A percentile compares a stretch with the other conserved stretches of the same genome.
These are phyloP conservation scores for Picus viridis DNA, from an alignment of 2,797 vertebrate species.

Conservation along the genomic window DNA sequence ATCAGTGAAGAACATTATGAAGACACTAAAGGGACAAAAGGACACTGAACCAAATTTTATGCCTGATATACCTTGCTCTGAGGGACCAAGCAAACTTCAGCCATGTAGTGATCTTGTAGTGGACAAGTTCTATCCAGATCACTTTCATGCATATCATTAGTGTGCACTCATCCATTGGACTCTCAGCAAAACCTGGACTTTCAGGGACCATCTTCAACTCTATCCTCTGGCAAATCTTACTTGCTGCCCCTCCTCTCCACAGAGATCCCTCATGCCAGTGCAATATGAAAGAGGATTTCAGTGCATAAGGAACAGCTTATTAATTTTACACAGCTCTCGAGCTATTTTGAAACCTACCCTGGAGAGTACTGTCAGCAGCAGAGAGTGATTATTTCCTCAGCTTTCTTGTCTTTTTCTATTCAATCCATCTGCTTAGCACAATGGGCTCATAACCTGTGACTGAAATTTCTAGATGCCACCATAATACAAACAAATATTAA, in stretches of 20 bases:
- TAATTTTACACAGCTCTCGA: constrained; percentile 66
- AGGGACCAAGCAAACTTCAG: background rate
- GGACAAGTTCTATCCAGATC: background rate
- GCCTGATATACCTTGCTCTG: background rate
- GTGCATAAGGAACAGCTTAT: constrained; percentile 45
- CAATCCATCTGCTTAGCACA: constrained; percentile 30
- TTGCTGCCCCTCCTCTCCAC: background rate
- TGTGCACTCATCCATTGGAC: background rate
- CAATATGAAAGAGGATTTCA: constrained; percentile 36
- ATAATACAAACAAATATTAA: constrained; percentile 4
- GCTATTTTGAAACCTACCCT: constrained; percentile 66
- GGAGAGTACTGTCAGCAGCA: constrained; percentile 52
- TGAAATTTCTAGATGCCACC: background rate
- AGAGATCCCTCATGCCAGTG: background rate
- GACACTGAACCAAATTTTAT: background rate
- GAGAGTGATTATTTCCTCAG: constrained; percentile 55
- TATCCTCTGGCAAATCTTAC: background rate
- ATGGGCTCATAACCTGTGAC: background rate
- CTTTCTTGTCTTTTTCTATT: constrained; percentile 48
- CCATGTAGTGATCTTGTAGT: background rate
- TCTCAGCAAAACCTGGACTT: background rate
- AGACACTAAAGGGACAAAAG: constrained; percentile 1
- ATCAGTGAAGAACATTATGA: background rate
- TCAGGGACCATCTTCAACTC: background rate
- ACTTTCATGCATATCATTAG: background rate